Base-by-base conservation (phyloP, 2,113 vertebrate species). In the Mormyrus lacerda region DNA sequence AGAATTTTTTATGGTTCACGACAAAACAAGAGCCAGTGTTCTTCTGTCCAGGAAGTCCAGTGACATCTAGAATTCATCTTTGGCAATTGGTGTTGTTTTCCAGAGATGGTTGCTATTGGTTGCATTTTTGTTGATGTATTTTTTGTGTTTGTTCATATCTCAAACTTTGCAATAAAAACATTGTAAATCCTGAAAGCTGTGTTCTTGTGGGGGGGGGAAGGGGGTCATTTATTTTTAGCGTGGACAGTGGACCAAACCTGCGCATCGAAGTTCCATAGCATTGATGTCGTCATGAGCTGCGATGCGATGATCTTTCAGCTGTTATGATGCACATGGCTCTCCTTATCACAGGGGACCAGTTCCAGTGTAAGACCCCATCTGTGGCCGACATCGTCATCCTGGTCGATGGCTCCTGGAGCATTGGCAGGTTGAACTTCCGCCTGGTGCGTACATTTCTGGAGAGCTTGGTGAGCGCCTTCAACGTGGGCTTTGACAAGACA, bases 341-440 rank as follows among this genome's bases (percentile, higher is more conserved):
- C 13, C 31, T 48, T 85, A 93, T 94, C 95, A 90, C 91, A 95
- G 96, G 95, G 48, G 94, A 88, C 8, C 94, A 94, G 48, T 99
- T 99, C 87, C 94, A 93, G 31, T 99, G 98, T 93, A 95, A 96
- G 93, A 97, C 95, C 2, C 94, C 97, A 48, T 96, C 97, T 4
- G 92, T 97, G 4, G 96, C 98, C 0, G 98, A 99, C 93, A 97
- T 99, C 1, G 97, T 99, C 44, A 98, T 99, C 89, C 95, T 99
- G 91, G 97, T 99, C 2, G 98, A 99, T 83, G 98, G 98, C 1
- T 99, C 98, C 2, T 99, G 98, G 98, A 99, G 98, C 48, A 99
- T 99, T 84, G 98, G 98, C 4, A 96, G 98, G 90, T 96, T 97
- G 92, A 99, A 99, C 94, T 99, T 99, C 95, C 94, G 97, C 61